Conservation (phyloP, 2,113 vertebrate species). For the Indicator maculatus region DNA sequence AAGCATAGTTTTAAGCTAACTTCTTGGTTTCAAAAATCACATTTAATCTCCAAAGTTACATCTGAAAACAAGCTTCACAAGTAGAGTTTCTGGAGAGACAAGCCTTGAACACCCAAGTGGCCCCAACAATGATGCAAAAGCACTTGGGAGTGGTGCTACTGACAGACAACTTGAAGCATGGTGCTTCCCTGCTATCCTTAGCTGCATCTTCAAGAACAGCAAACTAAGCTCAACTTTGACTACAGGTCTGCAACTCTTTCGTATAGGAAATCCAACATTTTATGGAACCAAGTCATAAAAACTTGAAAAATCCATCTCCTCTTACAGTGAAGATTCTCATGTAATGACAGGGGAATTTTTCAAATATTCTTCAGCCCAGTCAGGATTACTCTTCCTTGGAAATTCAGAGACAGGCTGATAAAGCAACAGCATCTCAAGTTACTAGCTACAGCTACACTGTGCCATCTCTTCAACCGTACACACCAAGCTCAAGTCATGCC, state of each 20-base stretch:
- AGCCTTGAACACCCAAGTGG: neutral
- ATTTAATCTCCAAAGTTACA: neutral
- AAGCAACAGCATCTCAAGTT: neutral
- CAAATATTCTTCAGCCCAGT: neutral
- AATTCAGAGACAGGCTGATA: neutral
- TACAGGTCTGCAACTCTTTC: accelerated
- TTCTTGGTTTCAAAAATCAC: neutral
- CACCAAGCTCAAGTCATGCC: neutral
- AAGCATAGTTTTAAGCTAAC: accelerated
- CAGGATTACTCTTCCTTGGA: neutral
- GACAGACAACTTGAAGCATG: accelerated
- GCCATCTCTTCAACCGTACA: neutral
- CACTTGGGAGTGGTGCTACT: too few relatives aligned
- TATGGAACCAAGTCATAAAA: neutral
- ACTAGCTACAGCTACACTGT: neutral
- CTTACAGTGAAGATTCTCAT: neutral
- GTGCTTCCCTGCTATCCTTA: neutral
- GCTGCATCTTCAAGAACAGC: neutral
- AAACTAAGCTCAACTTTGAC: neutral
- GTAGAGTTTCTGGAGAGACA: neutral
- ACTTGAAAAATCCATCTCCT: neutral
- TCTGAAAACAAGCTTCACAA: neutral
- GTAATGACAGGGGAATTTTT: neutral
- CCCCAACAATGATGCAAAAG: neutral
- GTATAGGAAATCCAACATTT: neutral